Percentiles rank a stretch among this genome's conserved stretches.
These are phyloP conservation scores for Arothron firmamentum DNA, from an alignment of 2,113 vertebrate genomes.

Conservation along the genomic window DNA sequence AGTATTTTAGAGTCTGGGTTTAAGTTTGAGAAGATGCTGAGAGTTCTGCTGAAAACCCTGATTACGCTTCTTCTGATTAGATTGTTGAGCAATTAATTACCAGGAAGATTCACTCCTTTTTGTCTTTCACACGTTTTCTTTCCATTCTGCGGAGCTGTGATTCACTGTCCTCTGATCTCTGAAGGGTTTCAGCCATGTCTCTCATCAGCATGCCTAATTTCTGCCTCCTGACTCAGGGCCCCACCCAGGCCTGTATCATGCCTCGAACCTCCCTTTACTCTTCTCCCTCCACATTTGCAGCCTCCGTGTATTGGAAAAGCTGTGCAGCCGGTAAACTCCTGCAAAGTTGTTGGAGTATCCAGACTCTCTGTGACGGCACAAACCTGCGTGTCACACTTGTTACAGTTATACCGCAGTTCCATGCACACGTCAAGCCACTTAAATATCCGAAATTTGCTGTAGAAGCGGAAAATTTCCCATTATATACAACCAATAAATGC, in stretches of 20 bases:
- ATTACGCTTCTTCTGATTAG: background rate
- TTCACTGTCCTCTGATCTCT: constrained; percentile 55
- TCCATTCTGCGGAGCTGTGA: background rate
- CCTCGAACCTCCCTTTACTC: constrained; percentile 52
- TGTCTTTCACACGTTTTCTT: constrained; percentile 13
- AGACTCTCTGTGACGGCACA: constrained; percentile 74
- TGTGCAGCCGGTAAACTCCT: constrained; percentile 49
- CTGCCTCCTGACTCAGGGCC: constrained; percentile 75
- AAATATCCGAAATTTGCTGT: no score
- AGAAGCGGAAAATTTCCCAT: no score
- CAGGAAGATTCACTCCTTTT: background rate
- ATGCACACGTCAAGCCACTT: no score
- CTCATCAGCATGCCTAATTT: constrained; percentile 56
- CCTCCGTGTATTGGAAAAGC: constrained; percentile 77
- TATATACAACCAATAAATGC: no score
- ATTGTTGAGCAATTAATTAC: background rate
- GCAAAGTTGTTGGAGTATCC: constrained; percentile 81
- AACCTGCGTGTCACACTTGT: constrained; percentile 2
- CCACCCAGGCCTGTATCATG: constrained; percentile 74
- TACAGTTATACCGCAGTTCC: background rate
- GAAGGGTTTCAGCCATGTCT: constrained; percentile 51
- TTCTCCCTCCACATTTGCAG: constrained; percentile 65
- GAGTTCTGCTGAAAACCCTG: background rate
- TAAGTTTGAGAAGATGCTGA: no score
- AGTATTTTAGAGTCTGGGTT: no score